Conservation (phyloP, 2,797 vertebrate species). For the Megalops cyprinoides region DNA sequence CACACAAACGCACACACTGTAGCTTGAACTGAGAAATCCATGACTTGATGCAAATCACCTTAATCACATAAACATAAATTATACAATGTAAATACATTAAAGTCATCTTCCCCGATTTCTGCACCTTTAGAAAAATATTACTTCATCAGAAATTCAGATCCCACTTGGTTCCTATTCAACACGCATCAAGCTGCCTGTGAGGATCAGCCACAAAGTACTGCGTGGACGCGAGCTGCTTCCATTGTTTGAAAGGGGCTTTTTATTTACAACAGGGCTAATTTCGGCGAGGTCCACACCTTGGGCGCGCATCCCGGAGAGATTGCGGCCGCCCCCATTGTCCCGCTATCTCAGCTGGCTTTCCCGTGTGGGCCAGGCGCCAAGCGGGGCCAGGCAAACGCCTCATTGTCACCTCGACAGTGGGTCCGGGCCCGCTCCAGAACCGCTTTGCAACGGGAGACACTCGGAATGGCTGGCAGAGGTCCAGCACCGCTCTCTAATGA, state of each 20-base stretch:
- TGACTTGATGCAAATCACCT: slow-evolving; percentile 3
- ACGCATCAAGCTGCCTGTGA: background rate
- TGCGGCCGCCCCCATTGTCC: slow-evolving; percentile 56
- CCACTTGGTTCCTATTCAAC: background rate
- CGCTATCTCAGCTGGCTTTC: slow-evolving; percentile 67
- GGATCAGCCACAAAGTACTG: background rate
- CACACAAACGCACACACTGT: slow-evolving; percentile 32
- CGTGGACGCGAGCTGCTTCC: background rate
- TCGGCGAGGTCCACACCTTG: slow-evolving; percentile 61
- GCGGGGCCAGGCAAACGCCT: slow-evolving; percentile 59
- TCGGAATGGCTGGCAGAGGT: slow-evolving; percentile 75
- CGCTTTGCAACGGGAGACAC: slow-evolving; percentile 45
- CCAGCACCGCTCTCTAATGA: slow-evolving; percentile 88
- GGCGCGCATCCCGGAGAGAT: slow-evolving; percentile 53
- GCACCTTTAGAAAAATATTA: background rate
- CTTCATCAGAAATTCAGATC: background rate
- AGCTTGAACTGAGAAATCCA: slow-evolving; percentile 17
- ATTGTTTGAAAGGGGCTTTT: slow-evolving; percentile 50
- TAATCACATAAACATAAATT: background rate
- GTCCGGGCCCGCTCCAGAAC: slow-evolving; percentile 48
- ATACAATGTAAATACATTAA: slow-evolving; percentile 8
- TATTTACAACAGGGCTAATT: slow-evolving; percentile 50
- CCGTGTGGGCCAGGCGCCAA: slow-evolving; percentile 65
- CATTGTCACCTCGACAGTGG: slow-evolving; percentile 74
- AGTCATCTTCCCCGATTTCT: background rate